Conservation (phyloP, 2,113 vertebrate genomes). For the Gymnobelideus leadbeateri region DNA sequence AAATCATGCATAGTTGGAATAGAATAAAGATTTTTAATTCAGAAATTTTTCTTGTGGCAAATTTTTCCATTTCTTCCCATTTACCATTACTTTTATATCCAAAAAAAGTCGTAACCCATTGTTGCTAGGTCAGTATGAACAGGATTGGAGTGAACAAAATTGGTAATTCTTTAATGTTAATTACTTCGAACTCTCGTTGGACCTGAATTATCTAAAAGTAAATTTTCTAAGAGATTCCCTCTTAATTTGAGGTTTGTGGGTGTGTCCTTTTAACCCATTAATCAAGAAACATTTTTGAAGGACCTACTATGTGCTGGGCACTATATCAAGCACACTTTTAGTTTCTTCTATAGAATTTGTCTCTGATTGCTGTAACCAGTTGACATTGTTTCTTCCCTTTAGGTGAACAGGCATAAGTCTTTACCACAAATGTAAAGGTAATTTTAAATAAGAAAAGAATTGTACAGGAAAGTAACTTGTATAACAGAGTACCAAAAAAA, state of each 20-base stretch:
- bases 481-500: background rate
- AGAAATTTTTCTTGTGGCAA: background rate
- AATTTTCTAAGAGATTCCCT: conserved; percentile 18
- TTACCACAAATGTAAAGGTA: background rate
- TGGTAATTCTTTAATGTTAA: conserved; percentile 20
- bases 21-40: conserved; percentile 7
- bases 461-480: background rate
- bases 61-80: conserved; percentile 13
- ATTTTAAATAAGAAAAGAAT: background rate
- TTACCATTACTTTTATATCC: background rate
- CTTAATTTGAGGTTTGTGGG: conserved; percentile 17
- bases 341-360: background rate
- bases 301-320: conserved; percentile 23
- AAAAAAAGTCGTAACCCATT: background rate
- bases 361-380: background rate
- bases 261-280: conserved; percentile 7
- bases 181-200: conserved; percentile 10
- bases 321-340: background rate
- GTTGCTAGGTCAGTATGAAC: conserved; percentile 9
- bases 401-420: conserved; percentile 19
- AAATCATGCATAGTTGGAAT: conserved; percentile 19
- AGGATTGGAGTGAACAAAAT: conserved; percentile 11
- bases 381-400: background rate
- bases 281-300: conserved; percentile 10
- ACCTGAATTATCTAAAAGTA: conserved; percentile 31